Evolutionary conservation across 2,113 vertebrate genomes (phyloP), one percentile per base, ranked within the genome.

Genomic region (Chrysemys picta): DNA sequence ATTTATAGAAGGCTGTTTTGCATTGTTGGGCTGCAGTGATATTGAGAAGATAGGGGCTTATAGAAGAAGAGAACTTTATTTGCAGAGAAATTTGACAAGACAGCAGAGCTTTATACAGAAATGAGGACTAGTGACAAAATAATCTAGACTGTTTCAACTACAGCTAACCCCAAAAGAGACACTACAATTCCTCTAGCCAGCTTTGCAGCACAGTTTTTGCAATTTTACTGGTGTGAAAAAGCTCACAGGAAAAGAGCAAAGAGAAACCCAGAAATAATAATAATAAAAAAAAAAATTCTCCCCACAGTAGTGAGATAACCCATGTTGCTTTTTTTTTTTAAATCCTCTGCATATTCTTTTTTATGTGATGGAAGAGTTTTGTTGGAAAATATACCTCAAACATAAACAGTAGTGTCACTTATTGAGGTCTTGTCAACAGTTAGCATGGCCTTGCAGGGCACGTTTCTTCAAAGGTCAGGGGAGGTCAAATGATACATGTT

Each of bases 1-100:
- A 95, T 97, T 97, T 95, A 96, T 95, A 85, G 95, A 87, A 93
- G 80, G 88, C 3, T 86, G 29, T 52, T 95, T 81, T 65, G 85
- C 86, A 76, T 10, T 62, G 88, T 78, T 97, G 83, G 82, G 87
- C 80, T 97, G 90, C 95, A 94, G 93, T 84, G 90, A 78, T 90
- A 1, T 89, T 91, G 90, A 87, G 82, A 81, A 91, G 82, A 96
- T 54, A 0, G 0, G 45, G 49, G 84, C 85, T 94, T 91, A 49
- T 19, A 49, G 80, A 90, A 76, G 47, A 59, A 52, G 59, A 80
- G 19, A 93, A 6, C 75, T 81, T 47, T 54, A 80, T 90, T 78
- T 80, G 53, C 56, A 62, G 59, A 38, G 80, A 87, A 89, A 53
- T 81, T 11, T 1, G 21, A 35, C 82, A 56, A 76, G 62, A 8